phyloP scores from a whole-genome alignment of 2,113 vertebrate genomes.

The Macaca mulatta region DNA sequence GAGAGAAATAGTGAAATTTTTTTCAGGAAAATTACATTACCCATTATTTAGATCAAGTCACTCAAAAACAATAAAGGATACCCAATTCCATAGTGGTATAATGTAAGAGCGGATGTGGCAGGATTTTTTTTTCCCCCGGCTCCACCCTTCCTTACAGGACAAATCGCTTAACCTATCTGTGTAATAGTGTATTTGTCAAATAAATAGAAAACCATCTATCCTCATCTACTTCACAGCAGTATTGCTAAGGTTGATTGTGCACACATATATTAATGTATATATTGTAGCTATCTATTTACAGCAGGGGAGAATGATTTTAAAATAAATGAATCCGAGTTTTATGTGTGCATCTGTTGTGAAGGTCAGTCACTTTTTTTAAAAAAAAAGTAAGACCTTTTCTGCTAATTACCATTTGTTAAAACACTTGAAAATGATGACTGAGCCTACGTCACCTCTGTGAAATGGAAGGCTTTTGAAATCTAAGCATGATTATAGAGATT shows the following conservation, averaged over 20 bases:
- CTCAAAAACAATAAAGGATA: background rate
- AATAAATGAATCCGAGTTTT: slow-evolving; percentile 50
- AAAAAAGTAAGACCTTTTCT: slow-evolving; percentile 6
- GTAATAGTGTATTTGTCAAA: slow-evolving; percentile 62
- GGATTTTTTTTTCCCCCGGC: background rate
- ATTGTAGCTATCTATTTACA: slow-evolving; percentile 45
- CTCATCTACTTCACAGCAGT: slow-evolving; percentile 58
- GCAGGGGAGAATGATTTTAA: slow-evolving; percentile 47
- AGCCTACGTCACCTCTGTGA: slow-evolving; percentile 8
- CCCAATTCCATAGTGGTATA: background rate
- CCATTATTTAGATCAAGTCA: background rate
- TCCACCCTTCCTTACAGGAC: slow-evolving; percentile 2
- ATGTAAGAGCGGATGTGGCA: background rate
- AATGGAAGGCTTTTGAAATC: slow-evolving; percentile 40
- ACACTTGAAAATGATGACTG: slow-evolving; percentile 46
- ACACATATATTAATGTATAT: slow-evolving; percentile 50
- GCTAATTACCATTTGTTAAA: slow-evolving; percentile 63
- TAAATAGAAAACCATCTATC: slow-evolving; percentile 53
- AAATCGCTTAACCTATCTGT: slow-evolving; percentile 49
- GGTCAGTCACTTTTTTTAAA: slow-evolving; percentile 9
- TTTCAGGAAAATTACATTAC: slow-evolving; percentile 9
- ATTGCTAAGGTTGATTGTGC: slow-evolving; percentile 49
- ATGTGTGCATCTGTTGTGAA: slow-evolving; percentile 29
- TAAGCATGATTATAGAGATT: background rate
- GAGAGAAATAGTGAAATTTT: background rate